Evolutionary conservation across 2,888 invertebrate species (phyloP).

Genomic region (Hanleya hanleyi): DNA sequence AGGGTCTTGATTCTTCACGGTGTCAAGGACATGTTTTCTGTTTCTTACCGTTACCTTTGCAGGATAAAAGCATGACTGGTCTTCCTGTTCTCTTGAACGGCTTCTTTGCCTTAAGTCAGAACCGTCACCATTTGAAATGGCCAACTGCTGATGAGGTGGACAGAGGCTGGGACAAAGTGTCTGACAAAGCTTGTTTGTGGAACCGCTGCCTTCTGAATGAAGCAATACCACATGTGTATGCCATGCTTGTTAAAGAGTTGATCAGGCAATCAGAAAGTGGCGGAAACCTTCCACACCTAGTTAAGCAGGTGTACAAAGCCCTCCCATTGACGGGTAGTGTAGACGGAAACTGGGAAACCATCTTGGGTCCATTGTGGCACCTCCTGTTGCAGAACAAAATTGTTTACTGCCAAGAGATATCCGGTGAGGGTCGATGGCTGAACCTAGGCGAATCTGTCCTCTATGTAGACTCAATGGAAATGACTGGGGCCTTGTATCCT

Average conservation of each 20-base stretch:
- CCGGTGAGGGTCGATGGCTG: too few relatives aligned
- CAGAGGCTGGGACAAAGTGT: constrained; percentile 20
- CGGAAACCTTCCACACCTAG: constrained; percentile 9
- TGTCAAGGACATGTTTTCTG: constrained; percentile 66
- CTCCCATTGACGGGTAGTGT: constrained; percentile 29
- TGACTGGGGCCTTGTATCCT: too few relatives aligned
- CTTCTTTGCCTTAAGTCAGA: constrained; percentile 65
- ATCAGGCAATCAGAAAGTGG: constrained; percentile 14
- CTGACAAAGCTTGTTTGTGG: constrained; percentile 59
- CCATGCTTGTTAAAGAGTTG: constrained; percentile 35
- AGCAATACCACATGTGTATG: constrained; percentile 53
- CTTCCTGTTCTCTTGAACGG: constrained; percentile 69
- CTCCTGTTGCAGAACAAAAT: too few relatives aligned
- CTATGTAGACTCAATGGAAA: too few relatives aligned
- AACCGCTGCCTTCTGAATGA: constrained; percentile 58
- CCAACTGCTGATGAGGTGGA: constrained; percentile 48
- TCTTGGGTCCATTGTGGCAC: background rate
- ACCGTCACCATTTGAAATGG: constrained; percentile 67
- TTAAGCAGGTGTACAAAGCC: constrained; percentile 23
- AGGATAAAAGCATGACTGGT: constrained; percentile 56
- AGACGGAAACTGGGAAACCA: constrained; percentile 27
- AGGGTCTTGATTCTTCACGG: too few relatives aligned
- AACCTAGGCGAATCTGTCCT: too few relatives aligned
- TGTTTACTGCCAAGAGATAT: too few relatives aligned
- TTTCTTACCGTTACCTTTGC: constrained; percentile 66